phyloP scores from a whole-genome alignment of 2,113 vertebrate species.

The Etia nguti region DNA sequence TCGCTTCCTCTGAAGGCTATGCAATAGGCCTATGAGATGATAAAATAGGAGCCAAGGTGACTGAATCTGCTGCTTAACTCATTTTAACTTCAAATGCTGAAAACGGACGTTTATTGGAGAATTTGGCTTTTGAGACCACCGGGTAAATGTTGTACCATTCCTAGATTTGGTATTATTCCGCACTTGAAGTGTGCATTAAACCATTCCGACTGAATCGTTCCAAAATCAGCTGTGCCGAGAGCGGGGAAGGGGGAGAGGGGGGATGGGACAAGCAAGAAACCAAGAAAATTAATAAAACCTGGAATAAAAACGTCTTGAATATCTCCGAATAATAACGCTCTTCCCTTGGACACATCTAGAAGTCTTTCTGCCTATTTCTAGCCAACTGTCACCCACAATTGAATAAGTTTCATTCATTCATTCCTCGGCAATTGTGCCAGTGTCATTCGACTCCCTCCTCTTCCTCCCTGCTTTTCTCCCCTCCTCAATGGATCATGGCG shows the following conservation, averaged over 20 bases:
- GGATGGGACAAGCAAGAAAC: neutral
- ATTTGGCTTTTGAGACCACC: neutral
- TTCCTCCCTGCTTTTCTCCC: neutral
- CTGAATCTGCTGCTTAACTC: neutral
- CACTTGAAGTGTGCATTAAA: neutral
- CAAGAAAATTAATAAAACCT: neutral
- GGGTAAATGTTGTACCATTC: neutral
- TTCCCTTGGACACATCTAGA: neutral
- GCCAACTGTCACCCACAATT: neutral
- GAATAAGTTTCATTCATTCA: constrained; percentile 15
- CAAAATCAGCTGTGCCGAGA: neutral
- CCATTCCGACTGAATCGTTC: neutral
- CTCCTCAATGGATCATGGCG: constrained; percentile 36
- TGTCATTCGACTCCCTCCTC: constrained; percentile 38
- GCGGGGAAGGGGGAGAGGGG: neutral
- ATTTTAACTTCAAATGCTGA: neutral
- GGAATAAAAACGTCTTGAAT: neutral
- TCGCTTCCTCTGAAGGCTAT: neutral
- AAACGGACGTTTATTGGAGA: neutral
- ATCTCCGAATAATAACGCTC: neutral
- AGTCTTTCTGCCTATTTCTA: neutral
- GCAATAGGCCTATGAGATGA: neutral
- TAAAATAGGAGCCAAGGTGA: neutral
- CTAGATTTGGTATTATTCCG: neutral
- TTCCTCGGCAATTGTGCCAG: constrained; percentile 21